phyloP scores from a whole-genome alignment of 2,888 invertebrate species.

The Pammene fasciana region DNA sequence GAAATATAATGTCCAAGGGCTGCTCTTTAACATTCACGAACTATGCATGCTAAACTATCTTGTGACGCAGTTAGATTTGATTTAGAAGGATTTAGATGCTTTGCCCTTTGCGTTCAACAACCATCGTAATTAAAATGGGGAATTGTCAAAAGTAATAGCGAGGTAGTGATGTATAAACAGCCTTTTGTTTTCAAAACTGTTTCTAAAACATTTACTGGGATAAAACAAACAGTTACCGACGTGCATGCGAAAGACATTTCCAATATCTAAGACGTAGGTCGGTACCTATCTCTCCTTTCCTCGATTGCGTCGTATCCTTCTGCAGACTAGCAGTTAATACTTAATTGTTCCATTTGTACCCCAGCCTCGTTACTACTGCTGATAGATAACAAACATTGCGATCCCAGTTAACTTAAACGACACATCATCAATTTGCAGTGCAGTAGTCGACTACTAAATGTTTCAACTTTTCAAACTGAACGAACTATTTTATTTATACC shows the following conservation, averaged over 20 bases:
- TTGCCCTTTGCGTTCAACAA: not conserved
- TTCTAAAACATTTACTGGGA: too few species aligned
- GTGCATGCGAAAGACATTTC: not conserved
- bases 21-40: slow-evolving; percentile 36
- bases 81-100: slow-evolving; percentile 1
- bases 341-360: slow-evolving; percentile 36
- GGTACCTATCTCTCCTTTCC: not conserved
- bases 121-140: too few species aligned
- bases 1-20: slow-evolving; percentile 29
- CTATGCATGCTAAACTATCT: slow-evolving; percentile 38
- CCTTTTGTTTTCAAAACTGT: too few species aligned
- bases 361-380: slow-evolving; percentile 27
- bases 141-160: too few species aligned
- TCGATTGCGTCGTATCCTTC: not conserved
- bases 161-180: too few species aligned
- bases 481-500: slow-evolving; percentile 31
- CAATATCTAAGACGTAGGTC: not conserved
- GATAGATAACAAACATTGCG: slow-evolving; percentile 37
- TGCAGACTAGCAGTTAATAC: slow-evolving; percentile 14
- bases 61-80: slow-evolving; percentile 12
- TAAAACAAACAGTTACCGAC: not conserved
- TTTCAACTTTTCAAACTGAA: slow-evolving; percentile 26
- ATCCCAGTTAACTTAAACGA: slow-evolving; percentile 37
- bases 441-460: slow-evolving; percentile 33
- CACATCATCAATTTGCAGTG: slow-evolving; percentile 36